Base-by-base conservation (phyloP, 2,797 vertebrate genomes). In the Myotis daubentonii region DNA sequence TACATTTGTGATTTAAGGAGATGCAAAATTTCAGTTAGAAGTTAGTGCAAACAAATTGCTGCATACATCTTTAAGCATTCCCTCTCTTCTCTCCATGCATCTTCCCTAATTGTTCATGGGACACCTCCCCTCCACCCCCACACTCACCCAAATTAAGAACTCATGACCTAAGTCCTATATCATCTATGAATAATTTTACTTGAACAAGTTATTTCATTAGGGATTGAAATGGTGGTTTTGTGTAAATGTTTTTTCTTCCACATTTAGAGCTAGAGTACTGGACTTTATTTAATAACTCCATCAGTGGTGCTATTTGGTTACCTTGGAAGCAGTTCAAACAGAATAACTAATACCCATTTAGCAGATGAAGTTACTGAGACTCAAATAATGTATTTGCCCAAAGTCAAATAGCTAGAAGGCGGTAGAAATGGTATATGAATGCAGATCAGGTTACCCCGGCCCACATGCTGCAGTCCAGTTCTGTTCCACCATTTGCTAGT, bases 1-100 rank as follows among this genome's bases (percentile, higher is more conserved):
- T 86, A 22, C 3, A 60, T 76, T 82, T 85, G 4, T 95, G 49
- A 80, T 49, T 57, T 90, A 66, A 93, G 44, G 9, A 79, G 53
- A 80, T 66, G 25, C 3, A 62, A 65, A 91, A 16, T 89, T 76
- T 86, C 30, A 86, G 2, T 80, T 71, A 76, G 19, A 78, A 74
- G 17, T 66, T 74, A 53, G 25, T 89, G 33, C 85, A 78, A 82
- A 88, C 62, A 78, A 91, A 49, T 55, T 19, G 30, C 5, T 41
- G 5, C 20, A 47, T 74, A 71, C 10, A 30, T 75, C 5, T 30
- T 51, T 8, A 55, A 11, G 3, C 55, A 60, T 87, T 81, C 8
- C 16, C 16, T 78, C 49, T 86, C 9, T 84, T 91, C 6, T 79
- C 19, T 71, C 2, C 11, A 47, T 49, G 7, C 0, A 30, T 33